These are phyloP conservation scores for Vannuccia rotundouncinata DNA, from an alignment of 2,888 invertebrate genomes.

Conservation along the genomic window DNA sequence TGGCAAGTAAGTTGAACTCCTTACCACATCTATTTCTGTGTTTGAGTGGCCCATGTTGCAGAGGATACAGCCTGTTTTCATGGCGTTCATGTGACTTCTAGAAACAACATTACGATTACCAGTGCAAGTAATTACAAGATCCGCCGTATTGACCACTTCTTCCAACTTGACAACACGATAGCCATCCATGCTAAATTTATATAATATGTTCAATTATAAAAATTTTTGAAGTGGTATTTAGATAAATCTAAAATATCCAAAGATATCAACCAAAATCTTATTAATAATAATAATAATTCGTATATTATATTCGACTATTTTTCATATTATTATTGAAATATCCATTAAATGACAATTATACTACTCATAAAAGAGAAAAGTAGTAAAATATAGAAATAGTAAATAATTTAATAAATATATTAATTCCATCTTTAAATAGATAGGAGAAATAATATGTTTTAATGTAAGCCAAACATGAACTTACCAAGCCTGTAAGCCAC, in stretches of 20 bases:
- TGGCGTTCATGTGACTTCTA: constrained; percentile 86
- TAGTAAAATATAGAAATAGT: no score
- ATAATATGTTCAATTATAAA: not conserved
- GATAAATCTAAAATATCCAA: no score
- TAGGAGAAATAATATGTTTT: no score
- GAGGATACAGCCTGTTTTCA: constrained; percentile 88
- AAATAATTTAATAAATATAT: no score
- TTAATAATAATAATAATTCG: no score
- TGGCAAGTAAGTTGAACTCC: constrained; percentile 41
- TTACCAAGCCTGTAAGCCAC: constrained; percentile 85
- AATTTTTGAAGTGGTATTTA: no score
- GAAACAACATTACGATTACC: constrained; percentile 94
- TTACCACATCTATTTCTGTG: constrained; percentile 83
- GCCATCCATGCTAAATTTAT: constrained; percentile 79
- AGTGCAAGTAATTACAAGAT: constrained; percentile 92
- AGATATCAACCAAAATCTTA: no score
- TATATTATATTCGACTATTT: no score
- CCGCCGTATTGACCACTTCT: constrained; percentile 82
- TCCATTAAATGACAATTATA: no score
- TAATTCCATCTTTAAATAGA: no score
- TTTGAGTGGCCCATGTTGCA: constrained; percentile 97
- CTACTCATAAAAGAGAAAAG: no score
- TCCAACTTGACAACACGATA: constrained; percentile 86
- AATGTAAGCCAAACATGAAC: constrained; percentile 41
- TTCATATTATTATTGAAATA: no score